phyloP scores from a whole-genome alignment of 2,797 vertebrate genomes.

The Esox masquinongy region DNA sequence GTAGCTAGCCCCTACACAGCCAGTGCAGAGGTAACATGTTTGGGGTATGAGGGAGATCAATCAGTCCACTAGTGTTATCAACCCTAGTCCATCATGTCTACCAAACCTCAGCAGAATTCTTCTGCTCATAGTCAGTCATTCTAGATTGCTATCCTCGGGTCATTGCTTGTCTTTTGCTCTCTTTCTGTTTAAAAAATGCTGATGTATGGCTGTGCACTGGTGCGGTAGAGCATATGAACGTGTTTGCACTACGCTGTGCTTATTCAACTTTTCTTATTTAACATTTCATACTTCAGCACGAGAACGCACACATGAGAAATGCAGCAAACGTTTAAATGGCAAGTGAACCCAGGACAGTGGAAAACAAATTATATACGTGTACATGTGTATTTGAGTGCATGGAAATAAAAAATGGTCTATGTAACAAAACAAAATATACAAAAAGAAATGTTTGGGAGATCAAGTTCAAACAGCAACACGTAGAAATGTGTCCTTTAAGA shows the following conservation, averaged over 20 bases:
- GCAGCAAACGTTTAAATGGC: not conserved
- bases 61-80: slow-evolving; percentile 54
- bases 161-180: slow-evolving; percentile 38
- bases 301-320: not conserved
- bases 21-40: slow-evolving; percentile 49
- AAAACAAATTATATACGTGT: too few relatives aligned
- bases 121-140: slow-evolving; percentile 7
- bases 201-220: not conserved
- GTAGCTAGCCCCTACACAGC: slow-evolving; percentile 37
- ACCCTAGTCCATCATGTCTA: slow-evolving; percentile 42
- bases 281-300: too few relatives aligned
- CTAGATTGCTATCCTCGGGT: slow-evolving; percentile 46
- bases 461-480: too few relatives aligned
- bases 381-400: too few relatives aligned
- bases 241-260: not conserved
- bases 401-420: too few relatives aligned
- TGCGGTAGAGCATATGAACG: not conserved
- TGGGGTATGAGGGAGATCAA: slow-evolving; percentile 56
- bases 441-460: too few relatives aligned
- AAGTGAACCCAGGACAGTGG: too few relatives aligned
- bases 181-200: not conserved
- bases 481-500: not conserved
- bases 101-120: slow-evolving; percentile 53
- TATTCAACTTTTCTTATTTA: not conserved
- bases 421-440: too few relatives aligned